These are phyloP conservation scores for Saccopteryx bilineata DNA, from an alignment of 2,113 vertebrate species.

Conservation along the genomic window DNA sequence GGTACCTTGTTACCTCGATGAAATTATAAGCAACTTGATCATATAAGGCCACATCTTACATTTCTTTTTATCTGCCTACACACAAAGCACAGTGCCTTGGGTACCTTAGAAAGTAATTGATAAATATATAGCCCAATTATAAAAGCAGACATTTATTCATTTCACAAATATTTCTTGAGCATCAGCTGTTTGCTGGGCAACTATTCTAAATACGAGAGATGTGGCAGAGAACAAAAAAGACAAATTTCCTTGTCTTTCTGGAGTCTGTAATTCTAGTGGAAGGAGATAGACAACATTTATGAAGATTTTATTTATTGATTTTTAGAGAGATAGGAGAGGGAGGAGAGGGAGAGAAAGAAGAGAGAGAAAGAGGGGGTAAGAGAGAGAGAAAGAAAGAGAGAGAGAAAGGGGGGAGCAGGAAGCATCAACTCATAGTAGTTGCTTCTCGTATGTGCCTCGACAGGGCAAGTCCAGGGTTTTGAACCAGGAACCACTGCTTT, in stretches of 20 bases:
- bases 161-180: background rate
- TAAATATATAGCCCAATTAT: background rate
- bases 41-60: background rate
- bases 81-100: background rate
- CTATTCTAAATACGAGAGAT: background rate
- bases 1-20: background rate
- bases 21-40: slow-evolving; percentile 60
- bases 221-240: background rate
- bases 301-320: background rate
- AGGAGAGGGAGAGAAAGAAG: too few species aligned
- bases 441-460: too few species aligned
- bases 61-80: slow-evolving; percentile 48
- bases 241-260: background rate
- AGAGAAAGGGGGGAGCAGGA: too few species aligned
- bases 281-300: background rate
- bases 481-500: too few species aligned
- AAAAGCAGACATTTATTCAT: slow-evolving; percentile 27
- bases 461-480: too few species aligned
- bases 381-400: too few species aligned
- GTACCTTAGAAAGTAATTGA: slow-evolving; percentile 33
- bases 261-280: background rate
- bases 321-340: too few species aligned
- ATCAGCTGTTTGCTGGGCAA: background rate
- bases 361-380: too few species aligned
- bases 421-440: too few species aligned